Conservation (phyloP, 2,888 invertebrate species). For the Leuctra nigra region DNA sequence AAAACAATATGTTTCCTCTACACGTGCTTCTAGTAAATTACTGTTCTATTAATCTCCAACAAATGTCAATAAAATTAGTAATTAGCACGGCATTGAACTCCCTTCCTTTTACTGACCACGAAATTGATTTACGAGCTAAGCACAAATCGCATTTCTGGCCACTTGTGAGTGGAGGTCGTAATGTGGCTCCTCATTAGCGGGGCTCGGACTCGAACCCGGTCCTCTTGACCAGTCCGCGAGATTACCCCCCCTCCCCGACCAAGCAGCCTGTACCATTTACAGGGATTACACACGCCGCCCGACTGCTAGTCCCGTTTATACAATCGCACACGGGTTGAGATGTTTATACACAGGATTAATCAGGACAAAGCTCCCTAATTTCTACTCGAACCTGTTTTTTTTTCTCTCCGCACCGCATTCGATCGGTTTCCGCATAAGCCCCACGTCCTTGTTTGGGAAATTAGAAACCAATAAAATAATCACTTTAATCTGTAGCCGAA, state of each 20-base stretch:
- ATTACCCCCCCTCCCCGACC: not conserved
- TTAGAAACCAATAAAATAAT: constrained; percentile 16
- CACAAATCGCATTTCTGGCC: constrained; percentile 5
- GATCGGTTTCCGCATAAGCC: too few species aligned
- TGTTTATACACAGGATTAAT: constrained; percentile 15
- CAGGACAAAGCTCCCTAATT: constrained; percentile 3
- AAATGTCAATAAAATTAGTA: too few species aligned
- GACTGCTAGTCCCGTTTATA: not conserved
- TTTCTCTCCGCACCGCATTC: too few species aligned
- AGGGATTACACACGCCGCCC: constrained; percentile 14
- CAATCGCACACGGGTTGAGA: not conserved
- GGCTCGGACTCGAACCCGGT: not conserved
- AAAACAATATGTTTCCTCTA: too few species aligned
- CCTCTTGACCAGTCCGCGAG: constrained; percentile 2
- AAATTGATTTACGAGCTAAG: not conserved
- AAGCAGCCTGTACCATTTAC: constrained; percentile 15
- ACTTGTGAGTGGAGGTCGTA: not conserved
- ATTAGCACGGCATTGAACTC: too few species aligned
- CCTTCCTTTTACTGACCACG: too few species aligned
- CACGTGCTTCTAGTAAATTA: too few species aligned
- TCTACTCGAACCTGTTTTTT: constrained; percentile 8
- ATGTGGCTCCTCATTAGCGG: constrained; percentile 8
- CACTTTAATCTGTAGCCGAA: too few species aligned
- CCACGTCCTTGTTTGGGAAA: not conserved
- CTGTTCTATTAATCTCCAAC: too few species aligned